Percentiles rank a stretch among this genome's conserved stretches.
Conservation (phyloP, 2,888 invertebrate genomes). For the Agrochola litura region DNA sequence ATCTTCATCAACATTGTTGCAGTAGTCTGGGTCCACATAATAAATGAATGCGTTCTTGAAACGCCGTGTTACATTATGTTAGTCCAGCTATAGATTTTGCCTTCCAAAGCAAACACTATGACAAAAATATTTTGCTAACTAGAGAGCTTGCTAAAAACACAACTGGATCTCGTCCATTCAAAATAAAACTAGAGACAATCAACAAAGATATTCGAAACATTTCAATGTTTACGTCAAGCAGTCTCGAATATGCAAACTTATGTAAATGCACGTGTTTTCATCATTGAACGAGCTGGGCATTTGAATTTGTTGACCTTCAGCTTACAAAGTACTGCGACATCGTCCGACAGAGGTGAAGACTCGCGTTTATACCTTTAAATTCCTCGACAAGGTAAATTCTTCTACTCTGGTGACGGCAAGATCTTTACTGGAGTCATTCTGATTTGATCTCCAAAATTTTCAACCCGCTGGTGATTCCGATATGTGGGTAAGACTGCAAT, state of each 20-base stretch:
- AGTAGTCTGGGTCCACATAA: too few relatives aligned
- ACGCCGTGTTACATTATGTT: too few relatives aligned
- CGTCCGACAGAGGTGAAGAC: neutral
- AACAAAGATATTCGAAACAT: slow-evolving; percentile 22
- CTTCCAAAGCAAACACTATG: neutral
- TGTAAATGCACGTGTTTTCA: slow-evolving; percentile 52
- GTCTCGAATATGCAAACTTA: slow-evolving; percentile 42
- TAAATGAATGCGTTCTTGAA: neutral
- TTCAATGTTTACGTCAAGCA: slow-evolving; percentile 14
- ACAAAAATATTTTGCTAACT: neutral
- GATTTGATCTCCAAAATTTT: too few relatives aligned
- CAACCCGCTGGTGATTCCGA: too few relatives aligned
- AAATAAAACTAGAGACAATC: slow-evolving; percentile 22
- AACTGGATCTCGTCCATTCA: neutral
- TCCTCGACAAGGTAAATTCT: slow-evolving; percentile 4
- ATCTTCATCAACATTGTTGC: neutral
- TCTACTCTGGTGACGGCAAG: neutral
- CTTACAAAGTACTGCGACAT: slow-evolving; percentile 38
- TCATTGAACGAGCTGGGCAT: slow-evolving; percentile 26
- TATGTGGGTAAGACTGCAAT: neutral
- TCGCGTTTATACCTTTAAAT: slow-evolving; percentile 23
- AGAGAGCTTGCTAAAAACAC: slow-evolving; percentile 5
- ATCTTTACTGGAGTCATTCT: neutral
- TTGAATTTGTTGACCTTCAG: slow-evolving; percentile 59
- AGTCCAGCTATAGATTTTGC: neutral